Evolutionary conservation across 1,140 invertebrate genomes (phyloP), one percentile per base, ranked within the genome.

Genomic region (Choristoneura fumiferana): DNA sequence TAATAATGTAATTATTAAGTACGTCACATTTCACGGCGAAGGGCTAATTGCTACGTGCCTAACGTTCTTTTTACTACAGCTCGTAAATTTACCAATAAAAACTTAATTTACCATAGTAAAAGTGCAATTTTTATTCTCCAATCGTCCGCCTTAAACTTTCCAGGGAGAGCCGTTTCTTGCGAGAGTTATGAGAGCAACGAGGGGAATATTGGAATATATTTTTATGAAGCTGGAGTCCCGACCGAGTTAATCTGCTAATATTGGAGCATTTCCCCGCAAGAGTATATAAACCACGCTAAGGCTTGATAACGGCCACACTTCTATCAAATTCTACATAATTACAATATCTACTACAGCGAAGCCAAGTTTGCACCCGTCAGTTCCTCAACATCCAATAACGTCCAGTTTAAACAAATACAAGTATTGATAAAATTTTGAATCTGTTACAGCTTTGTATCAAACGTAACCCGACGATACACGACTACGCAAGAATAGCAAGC

Each of bases 201-300:
- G 73, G 66, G 67, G 74, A 75, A 79, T 79, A 83, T 80, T 79
- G 71, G 79, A 81, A 81, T 84, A 78, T 81, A 77, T 76, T 77
- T 77, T 78, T 80, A 80, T 81, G 74, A 77, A 83, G 76, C 76
- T 34, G 39, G 69, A 53, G 22, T 53, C 22, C 18, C 22, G 36
- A 29, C 10, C 29, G 22, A 81, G 78, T 76, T 79, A 81, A 83
- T 83, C 78, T 81, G 78, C 78, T 81, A 81, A 81, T 81, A 81
- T 83, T 81, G 76, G 75, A 77, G 72, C 76, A 78, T 78, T 73
- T 69, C 66, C n/a, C 67, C 66, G 67, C 67, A 70, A 68, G 65
- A 72, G 63, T 73, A n/a, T n/a, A n/a, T n/a, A 65, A 75, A 71
- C 67, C 67, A 70, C 62, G 58, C 38, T 40, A 9, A 18, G 34